Evolutionary conservation across 2,888 invertebrate genomes (phyloP).

Genomic region (Hoplodrina ambigua): DNA sequence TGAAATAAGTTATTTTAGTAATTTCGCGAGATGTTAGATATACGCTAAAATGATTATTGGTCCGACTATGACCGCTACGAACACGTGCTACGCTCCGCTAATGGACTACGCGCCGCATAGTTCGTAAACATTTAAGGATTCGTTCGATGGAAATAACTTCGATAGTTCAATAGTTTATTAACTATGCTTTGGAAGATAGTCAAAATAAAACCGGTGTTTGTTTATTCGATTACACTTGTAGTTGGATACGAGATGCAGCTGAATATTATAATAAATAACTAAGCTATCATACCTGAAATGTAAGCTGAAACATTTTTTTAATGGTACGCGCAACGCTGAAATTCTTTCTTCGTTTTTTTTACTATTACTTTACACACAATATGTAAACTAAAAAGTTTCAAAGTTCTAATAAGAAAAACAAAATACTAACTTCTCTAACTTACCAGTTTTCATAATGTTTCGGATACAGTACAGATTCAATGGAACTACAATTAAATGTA

Average conservation of each 20-base stretch:
- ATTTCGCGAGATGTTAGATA: too few relatives aligned
- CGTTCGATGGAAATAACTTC: conserved; percentile 9
- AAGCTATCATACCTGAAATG: background rate
- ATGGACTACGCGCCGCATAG: conserved; percentile 20
- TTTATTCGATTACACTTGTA: background rate
- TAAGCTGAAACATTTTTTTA: background rate
- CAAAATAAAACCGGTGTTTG: background rate
- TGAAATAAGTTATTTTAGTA: background rate
- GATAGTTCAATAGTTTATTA: background rate
- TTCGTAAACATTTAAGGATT: conserved; percentile 23
- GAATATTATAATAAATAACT: too few relatives aligned
- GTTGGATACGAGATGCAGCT: background rate
- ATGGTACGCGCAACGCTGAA: background rate
- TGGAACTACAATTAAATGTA: conserved; percentile 10
- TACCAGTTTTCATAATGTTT: background rate
- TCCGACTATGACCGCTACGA: conserved; percentile 9
- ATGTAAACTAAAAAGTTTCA: background rate
- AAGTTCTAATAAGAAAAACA: background rate
- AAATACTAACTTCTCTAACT: background rate
- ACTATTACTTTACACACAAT: background rate
- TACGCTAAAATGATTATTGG: too few relatives aligned
- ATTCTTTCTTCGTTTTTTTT: background rate
- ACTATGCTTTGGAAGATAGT: background rate
- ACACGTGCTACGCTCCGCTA: conserved; percentile 13
- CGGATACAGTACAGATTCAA: conserved; percentile 2